These are phyloP conservation scores for Hippocampus kuda DNA, from an alignment of 2,797 vertebrate genomes.

Conservation along the genomic window DNA sequence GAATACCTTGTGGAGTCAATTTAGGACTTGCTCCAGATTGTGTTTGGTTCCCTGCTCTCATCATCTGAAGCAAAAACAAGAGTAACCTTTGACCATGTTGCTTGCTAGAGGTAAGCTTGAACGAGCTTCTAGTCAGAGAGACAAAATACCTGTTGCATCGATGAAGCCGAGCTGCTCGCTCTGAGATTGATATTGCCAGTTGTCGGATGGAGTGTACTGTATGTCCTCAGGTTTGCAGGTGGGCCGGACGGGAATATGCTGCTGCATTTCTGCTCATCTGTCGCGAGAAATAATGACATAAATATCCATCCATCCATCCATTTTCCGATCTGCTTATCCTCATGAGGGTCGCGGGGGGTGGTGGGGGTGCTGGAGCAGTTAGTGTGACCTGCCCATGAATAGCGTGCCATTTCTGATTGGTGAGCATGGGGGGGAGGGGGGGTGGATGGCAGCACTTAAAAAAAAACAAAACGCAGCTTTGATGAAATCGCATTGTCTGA, in stretches of 20 bases:
- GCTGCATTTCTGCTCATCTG: slow-evolving; percentile 90
- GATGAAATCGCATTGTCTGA: no score
- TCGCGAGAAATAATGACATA: no score
- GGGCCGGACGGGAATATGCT: slow-evolving; percentile 92
- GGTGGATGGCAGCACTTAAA: no score
- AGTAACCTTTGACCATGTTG: background rate
- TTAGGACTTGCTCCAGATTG: slow-evolving; percentile 74
- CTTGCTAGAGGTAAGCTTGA: background rate
- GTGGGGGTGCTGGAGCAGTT: no score
- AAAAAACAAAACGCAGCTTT: no score
- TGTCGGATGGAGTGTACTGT: slow-evolving; percentile 90
- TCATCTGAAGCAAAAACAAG: slow-evolving; percentile 53
- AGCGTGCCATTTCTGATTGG: no score
- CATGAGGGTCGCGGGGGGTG: no score
- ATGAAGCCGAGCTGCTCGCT: slow-evolving; percentile 73
- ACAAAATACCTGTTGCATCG: slow-evolving; percentile 64
- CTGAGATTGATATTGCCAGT: slow-evolving; percentile 87
- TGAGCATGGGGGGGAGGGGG: no score
- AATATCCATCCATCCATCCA: no score
- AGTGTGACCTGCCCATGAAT: no score
- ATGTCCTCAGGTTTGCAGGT: slow-evolving; percentile 82
- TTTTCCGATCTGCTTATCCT: no score
- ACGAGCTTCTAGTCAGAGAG: background rate
- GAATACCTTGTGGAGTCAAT: slow-evolving; percentile 80
- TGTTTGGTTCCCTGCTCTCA: slow-evolving; percentile 66